These are phyloP conservation scores for Acrossocheilus wenchowensis DNA, from an alignment of 2,797 vertebrate species.

Conservation along the genomic window DNA sequence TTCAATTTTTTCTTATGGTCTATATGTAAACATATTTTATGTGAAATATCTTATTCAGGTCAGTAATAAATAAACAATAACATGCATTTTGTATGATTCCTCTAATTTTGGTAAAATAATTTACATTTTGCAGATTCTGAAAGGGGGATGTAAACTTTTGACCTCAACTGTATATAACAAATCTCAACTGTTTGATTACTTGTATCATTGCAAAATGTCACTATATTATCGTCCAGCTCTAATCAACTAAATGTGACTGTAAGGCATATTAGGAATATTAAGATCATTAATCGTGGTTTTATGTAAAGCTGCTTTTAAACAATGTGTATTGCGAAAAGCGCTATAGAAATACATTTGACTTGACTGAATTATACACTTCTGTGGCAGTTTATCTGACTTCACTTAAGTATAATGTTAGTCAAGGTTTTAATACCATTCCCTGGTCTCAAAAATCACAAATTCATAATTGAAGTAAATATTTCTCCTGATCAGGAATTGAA, in stretches of 20 bases:
- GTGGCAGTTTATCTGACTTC: background rate
- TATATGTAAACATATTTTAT: background rate
- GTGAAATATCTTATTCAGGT: background rate
- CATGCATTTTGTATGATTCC: background rate
- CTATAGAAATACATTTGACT: background rate
- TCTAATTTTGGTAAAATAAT: background rate
- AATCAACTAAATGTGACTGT: background rate
- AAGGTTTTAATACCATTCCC: background rate
- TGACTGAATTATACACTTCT: background rate
- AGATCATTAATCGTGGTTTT: background rate
- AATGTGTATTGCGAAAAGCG: background rate
- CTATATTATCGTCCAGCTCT: background rate
- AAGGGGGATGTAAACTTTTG: background rate
- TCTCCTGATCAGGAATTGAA: background rate
- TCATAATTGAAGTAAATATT: too few species aligned
- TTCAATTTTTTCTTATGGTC: too few species aligned
- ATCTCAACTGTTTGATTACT: background rate
- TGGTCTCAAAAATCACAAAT: too few species aligned
- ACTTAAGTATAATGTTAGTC: background rate
- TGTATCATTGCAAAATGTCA: background rate
- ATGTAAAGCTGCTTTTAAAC: background rate
- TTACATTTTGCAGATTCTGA: background rate
- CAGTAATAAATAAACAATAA: background rate
- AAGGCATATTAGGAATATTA: background rate
- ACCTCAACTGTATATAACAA: background rate